A percentile compares a stretch with the other conserved stretches of the same genome.
These are phyloP conservation scores for Leptinotarsa peninsularis DNA, from an alignment of 2,888 invertebrate species.

Conservation along the genomic window DNA sequence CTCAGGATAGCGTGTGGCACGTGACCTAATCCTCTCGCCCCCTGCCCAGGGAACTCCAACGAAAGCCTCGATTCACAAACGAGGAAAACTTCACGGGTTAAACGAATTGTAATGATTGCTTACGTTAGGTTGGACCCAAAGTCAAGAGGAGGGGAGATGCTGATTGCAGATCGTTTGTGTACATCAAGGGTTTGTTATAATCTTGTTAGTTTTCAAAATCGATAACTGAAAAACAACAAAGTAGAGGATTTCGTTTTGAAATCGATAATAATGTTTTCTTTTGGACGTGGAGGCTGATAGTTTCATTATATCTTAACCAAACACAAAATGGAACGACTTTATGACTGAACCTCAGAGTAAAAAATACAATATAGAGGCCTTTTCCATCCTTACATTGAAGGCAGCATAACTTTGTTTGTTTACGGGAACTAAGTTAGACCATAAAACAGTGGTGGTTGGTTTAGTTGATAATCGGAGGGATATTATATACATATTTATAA, in stretches of 20 bases:
- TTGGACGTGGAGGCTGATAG: no score
- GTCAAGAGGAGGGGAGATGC: conserved; percentile 8
- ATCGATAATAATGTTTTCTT: no score
- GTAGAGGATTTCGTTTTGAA: neutral
- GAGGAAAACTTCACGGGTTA: conserved; percentile 56
- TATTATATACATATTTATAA: no score
- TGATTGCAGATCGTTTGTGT: neutral
- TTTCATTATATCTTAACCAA: no score
- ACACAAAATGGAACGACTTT: no score
- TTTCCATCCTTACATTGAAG: no score
- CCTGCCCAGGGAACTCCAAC: conserved; percentile 45
- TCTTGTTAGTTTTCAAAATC: neutral
- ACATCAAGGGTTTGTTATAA: neutral
- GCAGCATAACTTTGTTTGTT: no score
- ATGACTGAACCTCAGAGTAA: no score
- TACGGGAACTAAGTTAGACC: no score
- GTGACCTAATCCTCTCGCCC: conserved; percentile 50
- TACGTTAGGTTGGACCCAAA: conserved; percentile 34
- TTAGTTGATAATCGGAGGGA: no score
- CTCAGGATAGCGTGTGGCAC: conserved; percentile 58
- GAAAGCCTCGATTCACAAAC: conserved; percentile 52
- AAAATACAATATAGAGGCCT: no score
- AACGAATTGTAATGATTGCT: conserved; percentile 59
- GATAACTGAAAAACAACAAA: neutral
- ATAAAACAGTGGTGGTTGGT: no score